phyloP scores from a whole-genome alignment of 2,888 invertebrate genomes.

The Athalia circularis region DNA sequence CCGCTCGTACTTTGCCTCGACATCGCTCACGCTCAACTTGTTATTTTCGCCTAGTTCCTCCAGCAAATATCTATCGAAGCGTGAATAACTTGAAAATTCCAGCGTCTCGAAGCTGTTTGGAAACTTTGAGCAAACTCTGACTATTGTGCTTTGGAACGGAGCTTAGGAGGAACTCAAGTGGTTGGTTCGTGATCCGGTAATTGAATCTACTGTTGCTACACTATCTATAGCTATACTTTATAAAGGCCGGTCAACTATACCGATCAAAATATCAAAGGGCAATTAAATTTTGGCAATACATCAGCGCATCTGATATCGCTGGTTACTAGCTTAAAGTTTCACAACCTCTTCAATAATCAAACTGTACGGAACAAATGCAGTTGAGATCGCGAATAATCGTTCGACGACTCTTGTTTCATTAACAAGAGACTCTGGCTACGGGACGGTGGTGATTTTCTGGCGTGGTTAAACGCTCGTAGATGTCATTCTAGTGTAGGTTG shows the following conservation, averaged over 20 bases:
- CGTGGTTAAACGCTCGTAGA: no score
- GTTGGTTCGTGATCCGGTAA: conserved; percentile 23
- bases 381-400: no score
- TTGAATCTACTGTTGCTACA: conserved; percentile 16
- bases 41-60: conserved; percentile 37
- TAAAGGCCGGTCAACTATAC: neutral
- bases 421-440: no score
- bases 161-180: conserved; percentile 26
- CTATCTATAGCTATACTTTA: neutral
- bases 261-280: no score
- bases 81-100: conserved; percentile 40
- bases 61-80: conserved; percentile 19
- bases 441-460: no score
- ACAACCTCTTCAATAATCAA: no score
- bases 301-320: no score
- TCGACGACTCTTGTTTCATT: no score
- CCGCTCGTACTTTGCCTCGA: neutral
- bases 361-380: no score
- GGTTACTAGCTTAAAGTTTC: no score
- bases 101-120: conserved; percentile 17
- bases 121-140: conserved; percentile 33
- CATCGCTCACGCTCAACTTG: conserved; percentile 28
- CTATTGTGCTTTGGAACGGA: conserved; percentile 31
- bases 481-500: no score
- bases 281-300: no score